Evolutionary conservation across 2,888 invertebrate species (phyloP).

Genomic region (Didymodactylos carnosus): DNA sequence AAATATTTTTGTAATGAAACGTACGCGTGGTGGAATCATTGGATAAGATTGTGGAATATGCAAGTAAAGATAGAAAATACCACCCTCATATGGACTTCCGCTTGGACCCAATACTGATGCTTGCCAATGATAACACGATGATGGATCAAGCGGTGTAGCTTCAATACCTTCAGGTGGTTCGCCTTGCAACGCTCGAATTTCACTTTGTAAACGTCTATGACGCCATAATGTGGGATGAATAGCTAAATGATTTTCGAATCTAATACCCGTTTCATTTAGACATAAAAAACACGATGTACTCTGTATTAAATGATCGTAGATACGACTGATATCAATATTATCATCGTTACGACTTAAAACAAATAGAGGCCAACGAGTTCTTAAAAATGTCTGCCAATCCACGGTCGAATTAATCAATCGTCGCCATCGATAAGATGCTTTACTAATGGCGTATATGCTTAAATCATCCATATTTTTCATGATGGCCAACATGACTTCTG

Average conservation of each 20-base stretch:
- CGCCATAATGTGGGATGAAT: constrained; percentile 51
- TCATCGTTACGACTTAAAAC: constrained; percentile 49
- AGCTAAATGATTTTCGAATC: constrained; percentile 23
- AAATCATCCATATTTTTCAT: neutral
- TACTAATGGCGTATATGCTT: neutral
- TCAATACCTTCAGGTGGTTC: constrained; percentile 69
- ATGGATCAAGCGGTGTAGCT: constrained; percentile 56
- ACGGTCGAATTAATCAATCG: constrained; percentile 58
- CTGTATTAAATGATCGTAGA: constrained; percentile 47
- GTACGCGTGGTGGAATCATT: constrained; percentile 68
- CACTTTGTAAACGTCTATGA: constrained; percentile 54
- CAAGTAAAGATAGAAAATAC: constrained; percentile 68
- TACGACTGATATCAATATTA: constrained; percentile 51
- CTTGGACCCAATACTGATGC: constrained; percentile 73
- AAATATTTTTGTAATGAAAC: constrained; percentile 73
- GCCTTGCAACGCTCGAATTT: constrained; percentile 30
- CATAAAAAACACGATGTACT: constrained; percentile 70
- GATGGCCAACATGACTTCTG: neutral
- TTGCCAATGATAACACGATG: constrained; percentile 77
- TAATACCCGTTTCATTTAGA: constrained; percentile 60
- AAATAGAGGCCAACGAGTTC: constrained; percentile 64
- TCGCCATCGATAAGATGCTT: constrained; percentile 47
- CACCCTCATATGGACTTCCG: constrained; percentile 80
- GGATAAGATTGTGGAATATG: constrained; percentile 46
- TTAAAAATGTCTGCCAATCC: constrained; percentile 59